Base-by-base conservation (phyloP, 2,113 vertebrate genomes). In the Caretta caretta region DNA sequence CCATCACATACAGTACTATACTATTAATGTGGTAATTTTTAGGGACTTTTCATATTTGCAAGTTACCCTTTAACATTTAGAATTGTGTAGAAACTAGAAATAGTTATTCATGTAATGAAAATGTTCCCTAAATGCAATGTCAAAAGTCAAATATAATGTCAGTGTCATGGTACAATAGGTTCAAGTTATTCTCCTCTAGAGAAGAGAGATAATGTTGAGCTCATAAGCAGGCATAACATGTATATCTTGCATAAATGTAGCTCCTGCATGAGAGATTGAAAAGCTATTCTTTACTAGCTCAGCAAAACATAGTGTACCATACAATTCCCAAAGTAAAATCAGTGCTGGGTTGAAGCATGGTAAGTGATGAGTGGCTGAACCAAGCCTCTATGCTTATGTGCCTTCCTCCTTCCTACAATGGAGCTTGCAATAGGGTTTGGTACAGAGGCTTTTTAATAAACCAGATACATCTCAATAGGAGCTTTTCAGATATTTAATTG, bases 141-240 rank as follows among this genome's bases (percentile, higher is more conserved):
- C 88, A 89, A 22, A 90, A 89, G 88, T 89, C 95, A 96, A 84
- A 92, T 49, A 80, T 46, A 92, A 93, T 80, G 29, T 69, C 86
- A 76, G 5, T 54, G 62, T 65, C 54, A 49, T 24, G 89, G 35
- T 27, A 91, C 53, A 95, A 88, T 31, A 86, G 82, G 25, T 83
- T 87, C 27, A 17, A 86, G 92, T 90, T 93, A 84, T 65, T 65
- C 50, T 50, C 50, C 42, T 13, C 56, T 80, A 59, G 69, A 38
- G 87, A 57, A 87, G 13, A 27, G n/a, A 83, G n/a, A 83, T 90
- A 84, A 84, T 54, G 42, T 29, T 38, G 82, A 89, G 24, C 57
- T 87, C 80, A 3, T 72, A 90, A 82, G 54, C 42, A 81, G 31
- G 48, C 19, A 85, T 83, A 88, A 79, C 25, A 93, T 80, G 29